Base-by-base conservation (phyloP, 2,888 invertebrate species). In the Acronicta psi region DNA sequence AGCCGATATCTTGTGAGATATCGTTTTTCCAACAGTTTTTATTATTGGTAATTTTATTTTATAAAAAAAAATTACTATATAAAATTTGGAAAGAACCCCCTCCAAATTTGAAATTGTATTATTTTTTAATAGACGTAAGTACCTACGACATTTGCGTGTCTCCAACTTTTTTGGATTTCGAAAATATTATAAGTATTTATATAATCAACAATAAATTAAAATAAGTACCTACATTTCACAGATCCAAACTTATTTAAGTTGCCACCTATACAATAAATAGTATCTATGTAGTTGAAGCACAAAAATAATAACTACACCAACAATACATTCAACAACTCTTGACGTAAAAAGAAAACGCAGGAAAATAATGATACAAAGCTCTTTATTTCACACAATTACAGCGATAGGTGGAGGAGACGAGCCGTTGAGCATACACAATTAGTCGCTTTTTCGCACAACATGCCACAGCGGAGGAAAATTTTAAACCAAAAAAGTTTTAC, bases 301-400 rank as follows among this genome's bases (percentile, higher is more conserved):
- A 58, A 64, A 70, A 68, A 70, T 65, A 74, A 76, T 75, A 72
- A 80, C 69, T 67, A 55, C 58, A 65, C 49, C 66, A 65, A 72
- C 67, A 73, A 69, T 66, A 54, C 60, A 59, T 57, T 68, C 73
- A 79, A 79, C 62, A 72, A 56, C 69, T 65, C 67, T 74, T 72
- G 53, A 25, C 3, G 17, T 50, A 66, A 74, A 71, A 77, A 73
- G 73, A 74, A 79, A 77, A 80, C 74, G 70, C 77, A 80, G 84
- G 86, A 87, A 87, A 91, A 90, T 88, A 88, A 90, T 88, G 86
- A 89, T 85, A 89, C 89, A 86, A 87, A 89, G 86, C 90, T 87
- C 88, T 91, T 90, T 90, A 90, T 89, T 91, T 90, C 89, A 86
- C 89, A 91, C 91, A 91, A 91, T 91, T 92, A 90, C 87, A 79